A percentile compares a stretch with the other conserved stretches of the same genome.
Evolutionary conservation across 2,113 vertebrate genomes (phyloP).

Genomic region (Scomber colias): DNA sequence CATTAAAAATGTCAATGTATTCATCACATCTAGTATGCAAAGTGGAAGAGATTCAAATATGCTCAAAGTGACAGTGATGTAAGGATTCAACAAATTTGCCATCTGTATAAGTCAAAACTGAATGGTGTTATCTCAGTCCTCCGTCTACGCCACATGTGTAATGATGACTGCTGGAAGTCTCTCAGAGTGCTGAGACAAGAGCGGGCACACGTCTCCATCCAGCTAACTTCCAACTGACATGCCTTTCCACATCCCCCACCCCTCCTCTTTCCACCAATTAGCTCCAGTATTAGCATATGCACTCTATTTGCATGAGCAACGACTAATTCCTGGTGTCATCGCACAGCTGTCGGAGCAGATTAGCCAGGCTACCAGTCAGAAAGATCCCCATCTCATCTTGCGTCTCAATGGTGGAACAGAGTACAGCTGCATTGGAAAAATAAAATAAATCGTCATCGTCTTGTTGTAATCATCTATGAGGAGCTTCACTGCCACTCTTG

Average conservation of each 20-base stretch:
- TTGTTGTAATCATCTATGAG: conserved; percentile 7
- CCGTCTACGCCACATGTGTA: conserved; percentile 37
- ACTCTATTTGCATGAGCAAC: conserved; percentile 75
- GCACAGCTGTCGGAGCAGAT: conserved; percentile 77
- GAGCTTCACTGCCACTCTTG: neutral
- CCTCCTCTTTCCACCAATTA: conserved; percentile 67
- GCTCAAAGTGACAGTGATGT: conserved; percentile 21
- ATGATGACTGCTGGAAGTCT: conserved; percentile 61
- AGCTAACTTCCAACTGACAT: conserved; percentile 59
- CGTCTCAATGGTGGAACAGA: conserved; percentile 37
- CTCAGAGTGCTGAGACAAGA: conserved; percentile 48
- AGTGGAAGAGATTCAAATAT: conserved; percentile 3
- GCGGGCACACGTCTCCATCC: conserved; percentile 52
- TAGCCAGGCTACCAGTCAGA: conserved; percentile 69
- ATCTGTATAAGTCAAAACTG: conserved; percentile 50
- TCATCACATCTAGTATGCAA: conserved; percentile 7
- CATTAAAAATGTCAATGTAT: conserved; percentile 53
- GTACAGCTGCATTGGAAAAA: conserved; percentile 10
- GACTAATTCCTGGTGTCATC: conserved; percentile 74
- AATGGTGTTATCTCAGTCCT: conserved; percentile 25
- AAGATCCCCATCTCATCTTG: conserved; percentile 55
- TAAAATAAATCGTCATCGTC: conserved; percentile 7
- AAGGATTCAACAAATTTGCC: conserved; percentile 51
- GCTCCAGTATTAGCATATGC: conserved; percentile 77
- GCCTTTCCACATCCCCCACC: conserved; percentile 14